Evolutionary conservation across 2,888 invertebrate genomes (phyloP), one percentile per base, ranked within the genome.

Genomic region (Agrotis segetum): DNA sequence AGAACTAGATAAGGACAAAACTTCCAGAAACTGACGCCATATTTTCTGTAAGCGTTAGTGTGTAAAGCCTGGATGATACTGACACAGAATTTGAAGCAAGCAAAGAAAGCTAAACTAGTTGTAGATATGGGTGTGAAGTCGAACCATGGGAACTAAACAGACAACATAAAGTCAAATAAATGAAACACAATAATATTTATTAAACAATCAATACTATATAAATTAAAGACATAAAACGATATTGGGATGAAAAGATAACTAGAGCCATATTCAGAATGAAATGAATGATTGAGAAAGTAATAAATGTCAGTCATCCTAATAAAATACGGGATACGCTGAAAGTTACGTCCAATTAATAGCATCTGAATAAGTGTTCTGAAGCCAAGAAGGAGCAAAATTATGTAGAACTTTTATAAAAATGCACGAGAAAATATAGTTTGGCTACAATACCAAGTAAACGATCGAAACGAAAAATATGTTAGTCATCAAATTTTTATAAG

Each of bases 241-340:
- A 14, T 21, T 16, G 6, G 21, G 50, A 60, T 47, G 40, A 55
- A 21, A 67, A 29, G 17, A 63, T 34, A 59, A 68, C 19, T 64
- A 17, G 21, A 50, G 13, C 14, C 49, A 13, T 53, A 74, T 47
- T 53, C 52, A 65, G 71, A 65, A 17, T 14, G 6, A 40, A 47
- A 66, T 47, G 7, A 66, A 69, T 77, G 61, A 73, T 67, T 79
- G 29, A 70, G 67, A 24, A 34, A 61, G 24, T 24, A 61, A 70
- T 69, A 69, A 74, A 69, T 62, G 50, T 47, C 61, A 59, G 50
- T 14, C 44, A 59, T 53, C n/a, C 34, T 55, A 59, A 70, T 74
- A 74, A 82, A 62, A 67, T 7, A 47, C 67, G 68, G 64, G 67
- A 79, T 62, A 47, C 24, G 53, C 34, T 49, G 53, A 63, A 73